Percentiles rank a stretch among this genome's conserved stretches.
phyloP scores from a whole-genome alignment of 2,113 vertebrate species.

The Smithornis capensis region DNA sequence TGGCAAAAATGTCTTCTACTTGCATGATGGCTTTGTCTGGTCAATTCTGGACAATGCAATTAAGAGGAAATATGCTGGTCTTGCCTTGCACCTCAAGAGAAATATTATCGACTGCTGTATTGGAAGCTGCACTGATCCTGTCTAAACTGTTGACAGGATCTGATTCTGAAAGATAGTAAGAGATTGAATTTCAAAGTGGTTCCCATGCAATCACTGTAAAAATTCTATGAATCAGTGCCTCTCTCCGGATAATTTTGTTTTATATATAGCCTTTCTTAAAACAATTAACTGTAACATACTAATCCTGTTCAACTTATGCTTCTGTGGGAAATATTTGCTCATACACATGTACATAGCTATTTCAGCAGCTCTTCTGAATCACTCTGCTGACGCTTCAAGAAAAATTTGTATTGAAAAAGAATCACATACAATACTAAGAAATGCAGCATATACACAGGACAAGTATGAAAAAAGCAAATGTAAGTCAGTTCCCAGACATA shows the following conservation, averaged over 20 bases:
- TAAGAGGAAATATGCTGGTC: fast-evolving
- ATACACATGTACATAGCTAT: neutral
- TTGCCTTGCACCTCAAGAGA: neutral
- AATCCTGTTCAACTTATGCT: neutral
- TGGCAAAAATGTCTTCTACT: neutral
- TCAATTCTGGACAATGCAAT: neutral
- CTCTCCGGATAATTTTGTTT: neutral
- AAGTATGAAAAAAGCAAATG: neutral
- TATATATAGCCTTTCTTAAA: neutral
- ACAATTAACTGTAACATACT: neutral
- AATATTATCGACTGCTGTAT: neutral
- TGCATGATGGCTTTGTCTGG: neutral
- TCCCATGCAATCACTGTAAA: neutral
- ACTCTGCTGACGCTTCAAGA: neutral
- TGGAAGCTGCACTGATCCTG: neutral
- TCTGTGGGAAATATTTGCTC: neutral
- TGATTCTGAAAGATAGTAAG: neutral
- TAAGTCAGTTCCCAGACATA: neutral
- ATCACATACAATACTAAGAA: neutral
- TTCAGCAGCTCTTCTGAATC: neutral
- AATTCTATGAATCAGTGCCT: neutral
- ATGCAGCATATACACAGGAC: neutral
- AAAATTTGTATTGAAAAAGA: neutral
- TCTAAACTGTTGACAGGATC: neutral
- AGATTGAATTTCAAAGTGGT: neutral